Conservation (phyloP, 2,888 invertebrate species). For the Rhamphomyia laevipes region DNA sequence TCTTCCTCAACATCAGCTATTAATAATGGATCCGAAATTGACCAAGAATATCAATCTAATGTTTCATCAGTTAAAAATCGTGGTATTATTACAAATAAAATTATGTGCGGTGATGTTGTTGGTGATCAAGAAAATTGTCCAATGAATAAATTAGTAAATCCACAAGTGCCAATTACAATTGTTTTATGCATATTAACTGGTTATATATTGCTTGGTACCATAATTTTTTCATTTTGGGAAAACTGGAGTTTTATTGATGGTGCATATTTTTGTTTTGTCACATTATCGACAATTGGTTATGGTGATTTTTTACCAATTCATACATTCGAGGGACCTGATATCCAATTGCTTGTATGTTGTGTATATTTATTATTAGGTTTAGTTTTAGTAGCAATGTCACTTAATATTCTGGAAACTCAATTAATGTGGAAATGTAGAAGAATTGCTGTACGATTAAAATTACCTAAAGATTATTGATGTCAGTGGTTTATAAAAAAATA, state of each 20-base stretch:
- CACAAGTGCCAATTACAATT: conserved; percentile 48
- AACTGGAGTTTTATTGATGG: conserved; percentile 72
- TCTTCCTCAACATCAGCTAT: conserved; percentile 12
- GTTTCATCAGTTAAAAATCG: too few species aligned
- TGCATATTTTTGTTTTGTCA: conserved; percentile 75
- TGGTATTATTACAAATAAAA: conserved; percentile 3
- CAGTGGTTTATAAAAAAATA: conserved; percentile 5
- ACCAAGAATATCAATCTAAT: conserved; percentile 1
- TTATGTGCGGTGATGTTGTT: background rate
- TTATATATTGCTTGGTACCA: conserved; percentile 66
- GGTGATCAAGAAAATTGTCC: conserved; percentile 7
- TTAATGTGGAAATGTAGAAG: conserved; percentile 61
- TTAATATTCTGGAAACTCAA: conserved; percentile 72
- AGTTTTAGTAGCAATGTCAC: conserved; percentile 73
- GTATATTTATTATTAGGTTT: conserved; percentile 67
- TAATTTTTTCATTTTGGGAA: conserved; percentile 67
- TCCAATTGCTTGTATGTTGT: conserved; percentile 69
- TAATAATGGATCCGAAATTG: conserved; percentile 10
- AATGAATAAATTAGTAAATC: background rate
- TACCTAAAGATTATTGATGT: conserved; percentile 47
- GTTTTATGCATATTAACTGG: conserved; percentile 55
- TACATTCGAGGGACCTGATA: conserved; percentile 37
- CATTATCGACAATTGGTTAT: conserved; percentile 71
- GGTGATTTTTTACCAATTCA: conserved; percentile 57
- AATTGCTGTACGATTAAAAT: conserved; percentile 55